Conservation (phyloP, 2,113 vertebrate species). For the Meriones unguiculatus region DNA sequence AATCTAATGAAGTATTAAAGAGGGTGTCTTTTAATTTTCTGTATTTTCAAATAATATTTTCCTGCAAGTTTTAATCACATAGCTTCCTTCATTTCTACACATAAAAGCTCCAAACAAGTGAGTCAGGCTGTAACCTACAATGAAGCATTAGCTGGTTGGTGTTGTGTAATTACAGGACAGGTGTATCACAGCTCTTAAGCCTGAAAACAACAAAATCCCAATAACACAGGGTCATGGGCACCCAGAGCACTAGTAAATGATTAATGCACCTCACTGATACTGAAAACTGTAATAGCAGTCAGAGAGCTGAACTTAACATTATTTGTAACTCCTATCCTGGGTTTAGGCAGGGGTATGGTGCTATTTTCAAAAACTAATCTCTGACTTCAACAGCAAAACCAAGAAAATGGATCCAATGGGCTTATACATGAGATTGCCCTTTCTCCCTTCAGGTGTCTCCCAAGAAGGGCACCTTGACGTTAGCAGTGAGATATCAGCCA, state of each 20-base stretch:
- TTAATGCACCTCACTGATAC: neutral
- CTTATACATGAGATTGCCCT: neutral
- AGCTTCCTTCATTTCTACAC: constrained; percentile 66
- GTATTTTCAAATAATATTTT: constrained; percentile 50
- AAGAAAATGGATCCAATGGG: neutral
- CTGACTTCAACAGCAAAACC: neutral
- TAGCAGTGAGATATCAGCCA: neutral
- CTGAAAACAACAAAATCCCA: constrained; percentile 60
- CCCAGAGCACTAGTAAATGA: constrained; percentile 11
- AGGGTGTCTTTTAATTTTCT: constrained; percentile 36
- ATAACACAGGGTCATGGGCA: constrained; percentile 24
- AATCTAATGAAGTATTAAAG: constrained; percentile 48
- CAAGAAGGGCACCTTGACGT: neutral
- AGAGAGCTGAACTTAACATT: neutral
- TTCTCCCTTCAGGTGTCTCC: neutral
- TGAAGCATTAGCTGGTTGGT: constrained; percentile 49
- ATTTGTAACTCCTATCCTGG: neutral
- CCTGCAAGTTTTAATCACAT: constrained; percentile 47
- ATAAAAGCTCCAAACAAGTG: constrained; percentile 73
- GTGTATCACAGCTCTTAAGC: constrained; percentile 36
- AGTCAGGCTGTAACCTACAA: constrained; percentile 69
- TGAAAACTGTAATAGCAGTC: constrained; percentile 1
- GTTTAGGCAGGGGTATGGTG: neutral
- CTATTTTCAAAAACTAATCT: constrained; percentile 30
- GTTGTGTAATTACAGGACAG: constrained; percentile 66